Conservation (phyloP, 64 coral and sea anemone genomes). For the Montipora capricornis region DNA sequence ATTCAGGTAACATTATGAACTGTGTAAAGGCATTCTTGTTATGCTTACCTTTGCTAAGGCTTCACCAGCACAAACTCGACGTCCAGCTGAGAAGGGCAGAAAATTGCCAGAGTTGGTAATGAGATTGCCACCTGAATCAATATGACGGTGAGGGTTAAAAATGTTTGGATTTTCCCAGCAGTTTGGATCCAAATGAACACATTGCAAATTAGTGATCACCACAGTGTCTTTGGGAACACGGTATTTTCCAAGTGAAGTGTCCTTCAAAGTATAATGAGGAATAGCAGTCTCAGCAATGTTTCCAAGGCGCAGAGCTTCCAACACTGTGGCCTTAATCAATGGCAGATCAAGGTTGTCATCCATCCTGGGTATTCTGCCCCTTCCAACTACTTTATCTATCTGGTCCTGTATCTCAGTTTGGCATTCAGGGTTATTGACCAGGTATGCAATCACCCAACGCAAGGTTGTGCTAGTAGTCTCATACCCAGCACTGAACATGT, state of each 20-base stretch:
- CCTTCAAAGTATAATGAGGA: conserved; percentile 66
- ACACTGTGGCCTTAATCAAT: conserved; percentile 47
- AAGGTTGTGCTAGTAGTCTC: conserved; percentile 69
- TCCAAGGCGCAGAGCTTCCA: conserved; percentile 65
- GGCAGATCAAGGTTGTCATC: conserved; percentile 31
- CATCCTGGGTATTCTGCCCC: conserved; percentile 36
- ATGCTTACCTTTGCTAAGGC: conserved; percentile 59
- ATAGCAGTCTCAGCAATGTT: conserved; percentile 32
- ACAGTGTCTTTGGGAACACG: conserved; percentile 71
- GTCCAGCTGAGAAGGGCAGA: conserved; percentile 69
- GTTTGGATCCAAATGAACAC: conserved; percentile 42
- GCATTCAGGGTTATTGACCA: conserved; percentile 64
- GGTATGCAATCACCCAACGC: conserved; percentile 66
- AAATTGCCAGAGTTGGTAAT: conserved; percentile 49
- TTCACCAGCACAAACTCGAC: conserved; percentile 71
- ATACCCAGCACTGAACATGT: conserved; percentile 77
- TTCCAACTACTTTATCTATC: conserved; percentile 58
- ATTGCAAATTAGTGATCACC: neutral
- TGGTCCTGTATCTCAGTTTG: conserved; percentile 52
- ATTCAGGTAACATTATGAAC: no score
- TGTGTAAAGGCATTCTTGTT: neutral
- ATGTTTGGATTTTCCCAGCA: conserved; percentile 56
- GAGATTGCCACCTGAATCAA: conserved; percentile 58
- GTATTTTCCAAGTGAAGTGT: conserved; percentile 54
- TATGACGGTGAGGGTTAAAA: conserved; percentile 60